Percentiles rank a stretch among this genome's conserved stretches.
phyloP scores from a whole-genome alignment of 1,140 invertebrate species.

The Cardiocondyla obscurior region DNA sequence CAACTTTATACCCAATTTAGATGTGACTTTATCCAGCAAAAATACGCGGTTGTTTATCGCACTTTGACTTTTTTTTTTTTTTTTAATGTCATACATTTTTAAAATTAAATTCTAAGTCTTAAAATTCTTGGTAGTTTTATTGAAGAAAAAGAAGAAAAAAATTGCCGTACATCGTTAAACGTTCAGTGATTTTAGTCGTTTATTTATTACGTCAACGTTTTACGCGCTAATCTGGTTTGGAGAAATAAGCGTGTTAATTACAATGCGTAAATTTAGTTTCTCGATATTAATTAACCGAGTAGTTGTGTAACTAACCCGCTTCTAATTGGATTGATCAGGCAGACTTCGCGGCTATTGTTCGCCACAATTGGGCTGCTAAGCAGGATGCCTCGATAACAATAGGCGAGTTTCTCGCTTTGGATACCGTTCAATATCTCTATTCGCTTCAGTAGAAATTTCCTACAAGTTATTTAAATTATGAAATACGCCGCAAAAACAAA shows the following conservation, averaged over 20 bases:
- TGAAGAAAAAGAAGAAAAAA: background rate
- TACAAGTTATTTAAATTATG: background rate
- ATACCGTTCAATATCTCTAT: background rate
- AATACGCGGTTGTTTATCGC: background rate
- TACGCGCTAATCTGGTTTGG: background rate
- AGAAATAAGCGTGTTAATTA: background rate
- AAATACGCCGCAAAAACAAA: background rate
- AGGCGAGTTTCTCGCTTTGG: slow-evolving; percentile 22
- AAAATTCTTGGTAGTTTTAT: background rate
- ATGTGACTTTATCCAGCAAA: background rate
- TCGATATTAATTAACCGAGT: slow-evolving; percentile 30
- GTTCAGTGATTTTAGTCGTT: background rate
- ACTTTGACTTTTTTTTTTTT: background rate
- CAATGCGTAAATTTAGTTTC: background rate
- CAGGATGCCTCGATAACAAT: slow-evolving; percentile 10
- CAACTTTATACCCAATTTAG: background rate
- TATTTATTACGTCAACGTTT: background rate
- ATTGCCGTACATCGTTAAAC: too few relatives aligned
- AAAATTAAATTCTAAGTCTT: background rate
- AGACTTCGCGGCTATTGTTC: slow-evolving; percentile 34
- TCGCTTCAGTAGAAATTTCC: background rate
- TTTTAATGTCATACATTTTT: background rate
- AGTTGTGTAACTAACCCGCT: slow-evolving; percentile 15
- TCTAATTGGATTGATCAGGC: slow-evolving; percentile 42
- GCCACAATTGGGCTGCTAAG: background rate